Evolutionary conservation across 2,113 vertebrate species (phyloP).

Genomic region (Corythaixoides concolor): DNA sequence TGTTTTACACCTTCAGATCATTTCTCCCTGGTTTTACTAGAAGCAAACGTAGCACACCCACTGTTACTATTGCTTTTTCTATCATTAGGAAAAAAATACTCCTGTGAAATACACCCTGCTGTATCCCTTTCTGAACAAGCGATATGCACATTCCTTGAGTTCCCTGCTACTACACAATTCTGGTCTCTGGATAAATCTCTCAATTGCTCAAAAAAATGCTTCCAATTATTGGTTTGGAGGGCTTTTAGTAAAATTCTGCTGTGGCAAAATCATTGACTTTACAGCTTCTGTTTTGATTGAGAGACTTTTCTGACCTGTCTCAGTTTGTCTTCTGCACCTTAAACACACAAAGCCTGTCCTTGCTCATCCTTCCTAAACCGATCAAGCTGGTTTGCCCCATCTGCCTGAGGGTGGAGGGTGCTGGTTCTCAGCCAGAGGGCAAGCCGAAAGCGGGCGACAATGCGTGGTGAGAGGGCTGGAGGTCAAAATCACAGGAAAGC

Average conservation of each 20-base stretch:
- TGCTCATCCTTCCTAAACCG: not conserved
- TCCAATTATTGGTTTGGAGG: not conserved
- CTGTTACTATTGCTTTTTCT: not conserved
- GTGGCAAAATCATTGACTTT: not conserved
- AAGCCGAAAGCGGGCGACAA: accelerated
- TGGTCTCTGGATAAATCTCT: not conserved
- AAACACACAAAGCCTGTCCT: not conserved
- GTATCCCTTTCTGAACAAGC: not conserved
- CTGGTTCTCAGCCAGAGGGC: not conserved
- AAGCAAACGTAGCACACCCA: not conserved
- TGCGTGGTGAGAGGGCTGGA: accelerated
- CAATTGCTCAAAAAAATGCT: not conserved
- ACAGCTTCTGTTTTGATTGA: not conserved
- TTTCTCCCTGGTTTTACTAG: not conserved
- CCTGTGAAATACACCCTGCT: not conserved
- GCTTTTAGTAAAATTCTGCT: not conserved
- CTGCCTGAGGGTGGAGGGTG: accelerated
- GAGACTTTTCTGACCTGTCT: not conserved
- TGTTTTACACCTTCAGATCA: not conserved
- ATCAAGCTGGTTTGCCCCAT: accelerated
- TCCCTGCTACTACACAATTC: not conserved
- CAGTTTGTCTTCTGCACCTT: accelerated
- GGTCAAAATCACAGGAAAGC: accelerated
- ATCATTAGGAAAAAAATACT: not conserved
- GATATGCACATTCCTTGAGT: too few relatives aligned